phyloP scores from a whole-genome alignment of 1,140 invertebrate species.

The Palaemon carinicauda region DNA sequence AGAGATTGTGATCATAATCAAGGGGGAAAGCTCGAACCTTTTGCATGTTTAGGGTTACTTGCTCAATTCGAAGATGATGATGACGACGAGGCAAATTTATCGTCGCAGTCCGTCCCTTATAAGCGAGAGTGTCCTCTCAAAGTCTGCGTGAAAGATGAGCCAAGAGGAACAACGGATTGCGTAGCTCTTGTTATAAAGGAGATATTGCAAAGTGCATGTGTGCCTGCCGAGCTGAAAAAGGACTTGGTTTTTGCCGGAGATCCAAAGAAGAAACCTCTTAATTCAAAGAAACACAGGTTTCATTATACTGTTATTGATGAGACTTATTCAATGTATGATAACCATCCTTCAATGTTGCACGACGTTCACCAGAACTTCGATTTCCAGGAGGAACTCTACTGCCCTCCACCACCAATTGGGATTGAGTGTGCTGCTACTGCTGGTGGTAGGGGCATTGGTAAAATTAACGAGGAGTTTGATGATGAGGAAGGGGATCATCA shows the following conservation, averaged over 20 bases:
- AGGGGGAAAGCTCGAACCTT: neutral
- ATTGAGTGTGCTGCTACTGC: too few relatives aligned
- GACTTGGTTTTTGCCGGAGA: neutral
- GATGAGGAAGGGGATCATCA: neutral
- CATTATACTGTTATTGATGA: too few relatives aligned
- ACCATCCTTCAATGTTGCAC: too few relatives aligned
- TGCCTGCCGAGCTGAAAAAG: neutral
- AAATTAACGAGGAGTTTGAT: too few relatives aligned
- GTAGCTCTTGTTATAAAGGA: neutral
- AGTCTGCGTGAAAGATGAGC: neutral
- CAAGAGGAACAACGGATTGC: neutral
- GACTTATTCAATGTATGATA: too few relatives aligned
- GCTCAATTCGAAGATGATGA: too few relatives aligned
- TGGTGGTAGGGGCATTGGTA: too few relatives aligned
- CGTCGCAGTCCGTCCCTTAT: too few relatives aligned
- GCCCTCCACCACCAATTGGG: too few relatives aligned
- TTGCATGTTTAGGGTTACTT: neutral
- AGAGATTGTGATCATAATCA: slow-evolving; percentile 20
- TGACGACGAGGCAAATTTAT: too few relatives aligned
- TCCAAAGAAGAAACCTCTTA: neutral
- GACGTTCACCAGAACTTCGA: too few relatives aligned
- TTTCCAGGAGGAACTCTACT: too few relatives aligned
- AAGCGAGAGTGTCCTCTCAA: neutral
- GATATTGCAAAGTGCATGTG: neutral
- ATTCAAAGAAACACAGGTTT: neutral